A percentile compares a stretch with the other conserved stretches of the same genome.
phyloP scores from a whole-genome alignment of 1,140 invertebrate species.

The Drosophila ohnishii region DNA sequence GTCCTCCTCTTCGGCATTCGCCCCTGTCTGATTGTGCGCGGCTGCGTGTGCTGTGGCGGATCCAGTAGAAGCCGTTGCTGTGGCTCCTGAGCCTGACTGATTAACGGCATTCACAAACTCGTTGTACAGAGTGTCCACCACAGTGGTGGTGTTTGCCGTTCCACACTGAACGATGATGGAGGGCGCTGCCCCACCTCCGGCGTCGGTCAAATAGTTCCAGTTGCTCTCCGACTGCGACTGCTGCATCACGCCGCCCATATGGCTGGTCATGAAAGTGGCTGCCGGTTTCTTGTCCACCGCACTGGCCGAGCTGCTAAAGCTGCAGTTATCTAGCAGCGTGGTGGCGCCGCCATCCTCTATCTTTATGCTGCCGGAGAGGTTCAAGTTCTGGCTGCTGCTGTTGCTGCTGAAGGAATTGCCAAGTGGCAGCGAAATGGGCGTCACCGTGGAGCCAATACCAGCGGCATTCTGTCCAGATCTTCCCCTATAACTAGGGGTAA shows the following conservation, averaged over 20 bases:
- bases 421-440: slow-evolving; percentile 26
- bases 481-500: slow-evolving; percentile 64
- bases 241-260: slow-evolving; percentile 50
- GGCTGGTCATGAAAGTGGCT: slow-evolving; percentile 47
- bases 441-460: slow-evolving; percentile 18
- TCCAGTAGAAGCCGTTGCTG: slow-evolving; percentile 22
- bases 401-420: slow-evolving; percentile 58
- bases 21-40: slow-evolving; percentile 17
- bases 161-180: slow-evolving; percentile 55
- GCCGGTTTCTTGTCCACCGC: slow-evolving; percentile 52
- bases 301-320: slow-evolving; percentile 40
- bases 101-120: slow-evolving; percentile 62
- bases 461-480: slow-evolving; percentile 32
- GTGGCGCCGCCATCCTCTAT: slow-evolving; percentile 55
- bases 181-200: slow-evolving; percentile 36
- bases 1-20: slow-evolving; percentile 71
- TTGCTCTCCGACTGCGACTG: slow-evolving; percentile 62
- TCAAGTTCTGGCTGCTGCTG: slow-evolving; percentile 61
- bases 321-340: slow-evolving; percentile 57
- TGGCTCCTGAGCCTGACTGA: slow-evolving; percentile 19
- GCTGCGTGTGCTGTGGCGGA: slow-evolving; percentile 26
- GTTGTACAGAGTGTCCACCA: slow-evolving; percentile 66
- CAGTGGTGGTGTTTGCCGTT: slow-evolving; percentile 41
- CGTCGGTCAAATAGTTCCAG: slow-evolving; percentile 75
- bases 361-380: slow-evolving; percentile 57